A percentile compares a stretch with the other conserved stretches of the same genome.
Conservation (phyloP, 2,113 vertebrate genomes). For the Platanista minor region DNA sequence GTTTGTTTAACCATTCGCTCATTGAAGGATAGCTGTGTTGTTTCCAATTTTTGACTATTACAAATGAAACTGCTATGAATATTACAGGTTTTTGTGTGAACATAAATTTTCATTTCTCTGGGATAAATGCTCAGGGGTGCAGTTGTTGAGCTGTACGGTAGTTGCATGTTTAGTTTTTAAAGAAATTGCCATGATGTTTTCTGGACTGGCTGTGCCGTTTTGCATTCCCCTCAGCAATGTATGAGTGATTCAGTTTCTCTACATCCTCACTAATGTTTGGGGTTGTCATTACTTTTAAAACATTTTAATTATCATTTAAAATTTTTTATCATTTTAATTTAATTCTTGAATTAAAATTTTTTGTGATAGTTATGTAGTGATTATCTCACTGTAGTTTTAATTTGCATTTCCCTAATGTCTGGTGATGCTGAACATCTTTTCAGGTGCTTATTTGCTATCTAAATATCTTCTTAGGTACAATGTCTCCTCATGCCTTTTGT, state of each 20-base stretch:
- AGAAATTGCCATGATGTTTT: background rate
- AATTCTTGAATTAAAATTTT: background rate
- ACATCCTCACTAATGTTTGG: background rate
- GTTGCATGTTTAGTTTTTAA: background rate
- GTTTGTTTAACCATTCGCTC: background rate
- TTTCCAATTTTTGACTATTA: background rate
- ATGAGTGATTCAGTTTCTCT: background rate
- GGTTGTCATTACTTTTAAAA: background rate
- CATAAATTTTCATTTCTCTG: background rate
- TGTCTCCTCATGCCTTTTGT: background rate
- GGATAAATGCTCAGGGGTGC: background rate
- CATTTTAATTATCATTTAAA: background rate
- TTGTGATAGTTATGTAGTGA: background rate
- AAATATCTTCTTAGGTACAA: background rate
- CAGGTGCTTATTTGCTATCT: background rate
- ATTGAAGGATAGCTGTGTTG: background rate
- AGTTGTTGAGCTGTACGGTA: background rate
- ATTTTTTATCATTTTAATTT: background rate
- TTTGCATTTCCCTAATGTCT: background rate
- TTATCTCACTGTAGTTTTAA: background rate
- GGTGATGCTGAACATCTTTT: background rate
- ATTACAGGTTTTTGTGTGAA: background rate
- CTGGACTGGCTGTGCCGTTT: background rate
- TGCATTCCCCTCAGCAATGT: background rate
- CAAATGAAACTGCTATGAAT: background rate